Evolutionary conservation across 2,797 vertebrate species (phyloP).

Genomic region (Enteromius argenteus): DNA sequence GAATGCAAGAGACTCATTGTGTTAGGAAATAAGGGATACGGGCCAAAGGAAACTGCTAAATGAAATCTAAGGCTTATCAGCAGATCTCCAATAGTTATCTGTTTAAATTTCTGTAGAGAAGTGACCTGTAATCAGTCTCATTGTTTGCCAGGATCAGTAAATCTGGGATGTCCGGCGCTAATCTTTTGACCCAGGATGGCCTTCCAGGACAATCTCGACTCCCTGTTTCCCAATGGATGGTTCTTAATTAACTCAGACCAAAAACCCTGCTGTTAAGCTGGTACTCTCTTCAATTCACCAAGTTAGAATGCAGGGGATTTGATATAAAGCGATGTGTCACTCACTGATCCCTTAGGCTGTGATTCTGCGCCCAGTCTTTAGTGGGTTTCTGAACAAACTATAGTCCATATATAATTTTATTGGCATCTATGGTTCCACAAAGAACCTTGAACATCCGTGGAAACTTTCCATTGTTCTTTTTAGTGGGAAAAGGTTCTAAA

Average conservation of each 20-base stretch:
- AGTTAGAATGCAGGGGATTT: conserved; percentile 46
- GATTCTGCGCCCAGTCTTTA: conserved; percentile 1
- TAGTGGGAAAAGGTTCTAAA: neutral
- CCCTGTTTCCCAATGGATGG: conserved; percentile 61
- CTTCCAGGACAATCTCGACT: conserved; percentile 70
- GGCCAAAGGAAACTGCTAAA: conserved; percentile 42
- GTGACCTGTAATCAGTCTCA: conserved; percentile 64
- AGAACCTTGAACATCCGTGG: neutral
- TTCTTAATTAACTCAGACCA: conserved; percentile 62
- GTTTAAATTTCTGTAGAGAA: conserved; percentile 46
- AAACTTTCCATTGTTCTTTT: neutral
- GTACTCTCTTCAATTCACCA: conserved; percentile 51
- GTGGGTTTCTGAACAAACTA: conserved; percentile 12
- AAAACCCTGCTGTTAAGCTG: conserved; percentile 59
- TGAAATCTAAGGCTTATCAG: conserved; percentile 41
- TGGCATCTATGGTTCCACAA: neutral
- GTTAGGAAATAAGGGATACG: conserved; percentile 36
- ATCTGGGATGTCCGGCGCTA: conserved; percentile 78
- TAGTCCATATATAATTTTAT: neutral
- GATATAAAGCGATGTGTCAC: conserved; percentile 44
- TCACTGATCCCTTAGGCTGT: conserved; percentile 49
- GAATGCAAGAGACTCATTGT: conserved; percentile 45
- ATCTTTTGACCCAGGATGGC: conserved; percentile 75
- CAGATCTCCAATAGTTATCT: conserved; percentile 43
- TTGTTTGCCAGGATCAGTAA: conserved; percentile 70